Conservation (phyloP, 2,797 vertebrate genomes). For the Enteromius treurensis region DNA sequence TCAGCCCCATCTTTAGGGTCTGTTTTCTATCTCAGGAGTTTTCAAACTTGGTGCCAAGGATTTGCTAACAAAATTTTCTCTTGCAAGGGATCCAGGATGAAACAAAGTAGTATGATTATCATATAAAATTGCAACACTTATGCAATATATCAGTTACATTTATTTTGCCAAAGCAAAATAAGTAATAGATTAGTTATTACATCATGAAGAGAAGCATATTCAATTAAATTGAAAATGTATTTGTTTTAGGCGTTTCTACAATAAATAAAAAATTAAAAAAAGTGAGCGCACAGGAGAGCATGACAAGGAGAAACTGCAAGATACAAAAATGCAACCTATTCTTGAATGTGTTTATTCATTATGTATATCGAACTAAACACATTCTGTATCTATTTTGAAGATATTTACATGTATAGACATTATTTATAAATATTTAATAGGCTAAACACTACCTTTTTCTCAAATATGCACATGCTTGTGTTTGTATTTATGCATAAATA, state of each 20-base stretch:
- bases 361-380: too few species aligned
- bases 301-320: neutral
- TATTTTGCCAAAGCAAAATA: neutral
- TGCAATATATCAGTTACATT: neutral
- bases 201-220: neutral
- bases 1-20: neutral
- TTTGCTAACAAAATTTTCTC: neutral
- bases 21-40: conserved; percentile 14
- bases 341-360: too few species aligned
- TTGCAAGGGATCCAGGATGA: neutral
- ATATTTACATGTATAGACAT: too few species aligned
- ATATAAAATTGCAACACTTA: neutral
- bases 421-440: too few species aligned
- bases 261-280: too few species aligned
- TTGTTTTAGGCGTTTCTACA: neutral
- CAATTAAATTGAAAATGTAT: neutral
- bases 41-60: neutral
- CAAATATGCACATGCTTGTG: too few species aligned
- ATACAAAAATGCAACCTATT: neutral
- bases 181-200: neutral
- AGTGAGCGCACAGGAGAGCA: neutral
- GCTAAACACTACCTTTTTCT: too few species aligned
- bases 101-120: neutral
- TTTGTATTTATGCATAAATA: too few species aligned
- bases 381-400: too few species aligned